phyloP scores from a whole-genome alignment of 2,888 invertebrate species.

The Brenthis hecate region DNA sequence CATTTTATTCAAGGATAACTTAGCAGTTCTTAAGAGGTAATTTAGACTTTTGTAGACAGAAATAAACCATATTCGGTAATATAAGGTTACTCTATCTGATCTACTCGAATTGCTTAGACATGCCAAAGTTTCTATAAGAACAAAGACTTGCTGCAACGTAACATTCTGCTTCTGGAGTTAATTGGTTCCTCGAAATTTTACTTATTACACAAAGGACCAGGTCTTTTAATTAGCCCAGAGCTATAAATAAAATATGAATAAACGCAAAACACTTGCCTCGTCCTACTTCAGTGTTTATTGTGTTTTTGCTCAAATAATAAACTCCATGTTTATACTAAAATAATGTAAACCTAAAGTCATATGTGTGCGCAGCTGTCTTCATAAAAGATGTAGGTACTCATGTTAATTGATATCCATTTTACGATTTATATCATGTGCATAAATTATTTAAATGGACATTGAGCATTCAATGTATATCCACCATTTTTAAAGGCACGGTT shows the following conservation, averaged over 20 bases:
- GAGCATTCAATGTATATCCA: background rate
- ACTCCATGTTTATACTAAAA: conserved; percentile 15
- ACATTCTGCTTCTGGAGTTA: conserved; percentile 56
- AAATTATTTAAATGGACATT: background rate
- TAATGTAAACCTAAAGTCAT: conserved; percentile 17
- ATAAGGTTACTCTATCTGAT: conserved; percentile 51
- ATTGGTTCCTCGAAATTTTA: conserved; percentile 58
- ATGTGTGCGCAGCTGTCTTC: conserved; percentile 17
- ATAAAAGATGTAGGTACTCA: conserved; percentile 9
- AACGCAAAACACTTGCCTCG: conserved; percentile 31
- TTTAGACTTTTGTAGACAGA: conserved; percentile 7
- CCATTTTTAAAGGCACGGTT: background rate
- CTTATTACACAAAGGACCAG: conserved; percentile 47
- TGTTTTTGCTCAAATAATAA: conserved; percentile 23
- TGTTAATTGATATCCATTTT: conserved; percentile 10
- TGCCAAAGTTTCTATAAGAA: conserved; percentile 66
- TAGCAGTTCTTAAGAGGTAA: conserved; percentile 7
- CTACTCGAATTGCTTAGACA: conserved; percentile 61
- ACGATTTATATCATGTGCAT: background rate
- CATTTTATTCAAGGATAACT: conserved; percentile 7
- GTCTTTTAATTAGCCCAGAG: conserved; percentile 42
- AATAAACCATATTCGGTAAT: conserved; percentile 20
- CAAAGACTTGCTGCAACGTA: conserved; percentile 60
- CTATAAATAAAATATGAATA: conserved; percentile 29
- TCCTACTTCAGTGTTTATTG: conserved; percentile 22